Evolutionary conservation across 1,140 invertebrate genomes (phyloP).

Genomic region (Laodelphax striatellus): DNA sequence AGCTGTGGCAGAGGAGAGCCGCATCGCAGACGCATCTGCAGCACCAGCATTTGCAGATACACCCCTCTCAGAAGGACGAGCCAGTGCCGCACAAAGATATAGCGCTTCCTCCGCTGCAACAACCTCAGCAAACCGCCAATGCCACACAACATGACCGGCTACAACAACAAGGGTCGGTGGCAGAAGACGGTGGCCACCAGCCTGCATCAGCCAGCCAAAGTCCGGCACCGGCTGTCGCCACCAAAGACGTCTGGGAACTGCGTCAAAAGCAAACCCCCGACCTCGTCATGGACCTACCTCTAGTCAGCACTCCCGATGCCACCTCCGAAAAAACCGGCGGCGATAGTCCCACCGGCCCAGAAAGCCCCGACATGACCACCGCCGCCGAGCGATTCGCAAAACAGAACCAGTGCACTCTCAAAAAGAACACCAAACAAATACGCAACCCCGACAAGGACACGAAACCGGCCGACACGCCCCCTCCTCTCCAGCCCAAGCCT

Average conservation of each 20-base stretch:
- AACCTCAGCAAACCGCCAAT: too few species aligned
- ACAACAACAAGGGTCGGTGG: too few species aligned
- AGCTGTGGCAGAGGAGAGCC: conserved; percentile 47
- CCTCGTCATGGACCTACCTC: conserved; percentile 76
- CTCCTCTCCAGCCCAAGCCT: conserved; percentile 44
- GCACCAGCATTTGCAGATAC: not conserved
- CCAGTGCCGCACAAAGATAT: too few species aligned
- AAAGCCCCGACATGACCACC: conserved; percentile 56
- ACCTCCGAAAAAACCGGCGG: not conserved
- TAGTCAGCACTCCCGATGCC: conserved; percentile 23
- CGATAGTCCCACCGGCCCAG: conserved; percentile 33
- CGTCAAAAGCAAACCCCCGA: conserved; percentile 66
- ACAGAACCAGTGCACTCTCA: conserved; percentile 69
- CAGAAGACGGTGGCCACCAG: too few species aligned
- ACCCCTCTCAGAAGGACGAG: not conserved
- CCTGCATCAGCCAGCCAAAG: not conserved
- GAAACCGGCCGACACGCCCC: conserved; percentile 8
- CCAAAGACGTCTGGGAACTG: conserved; percentile 36
- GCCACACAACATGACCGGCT: too few species aligned
- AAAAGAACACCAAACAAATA: conserved; percentile 50
- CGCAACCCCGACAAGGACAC: conserved; percentile 6
- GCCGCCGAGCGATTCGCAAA: conserved; percentile 62
- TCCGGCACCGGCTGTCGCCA: not conserved
- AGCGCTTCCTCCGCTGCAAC: not conserved
- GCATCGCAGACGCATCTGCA: conserved; percentile 39